Percentiles rank a stretch among this genome's conserved stretches.
Evolutionary conservation across 2,797 vertebrate genomes (phyloP).

Genomic region (Neoniphon sammara): DNA sequence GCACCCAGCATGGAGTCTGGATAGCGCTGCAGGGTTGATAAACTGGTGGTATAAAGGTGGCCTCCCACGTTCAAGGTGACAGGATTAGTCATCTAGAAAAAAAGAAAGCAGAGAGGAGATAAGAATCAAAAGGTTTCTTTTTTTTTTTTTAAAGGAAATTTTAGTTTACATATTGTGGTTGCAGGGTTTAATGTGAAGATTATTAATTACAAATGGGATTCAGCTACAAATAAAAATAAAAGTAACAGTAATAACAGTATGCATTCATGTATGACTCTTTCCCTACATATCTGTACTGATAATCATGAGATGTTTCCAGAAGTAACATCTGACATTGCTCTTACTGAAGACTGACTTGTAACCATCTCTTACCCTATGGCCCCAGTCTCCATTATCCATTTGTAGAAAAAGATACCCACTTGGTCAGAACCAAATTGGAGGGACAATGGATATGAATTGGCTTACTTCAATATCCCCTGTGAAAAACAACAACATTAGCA

Average conservation of each 20-base stretch:
- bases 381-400: constrained; percentile 99
- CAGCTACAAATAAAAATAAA: not conserved
- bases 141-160: not conserved
- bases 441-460: constrained; percentile 37
- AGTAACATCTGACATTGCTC: constrained; percentile 1
- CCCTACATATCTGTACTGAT: not conserved
- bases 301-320: not conserved
- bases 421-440: constrained; percentile 68
- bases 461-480: constrained; percentile 61
- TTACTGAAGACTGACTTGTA: not conserved
- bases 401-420: constrained; percentile 72
- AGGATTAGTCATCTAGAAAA: constrained; percentile 92
- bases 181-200: not conserved
- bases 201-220: not conserved
- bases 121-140: too few relatives aligned
- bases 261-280: not conserved
- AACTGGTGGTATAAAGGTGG: constrained; percentile 95
- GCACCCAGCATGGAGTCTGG: constrained; percentile 99
- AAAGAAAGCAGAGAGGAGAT: constrained; percentile 11
- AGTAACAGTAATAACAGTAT: not conserved
- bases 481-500: constrained; percentile 38
- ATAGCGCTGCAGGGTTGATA: constrained; percentile 95
- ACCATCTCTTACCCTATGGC: constrained; percentile 89
- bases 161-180: not conserved
- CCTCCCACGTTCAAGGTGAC: constrained; percentile 98